phyloP scores from a whole-genome alignment of 2,888 invertebrate species.

The Drosophila testacea region DNA sequence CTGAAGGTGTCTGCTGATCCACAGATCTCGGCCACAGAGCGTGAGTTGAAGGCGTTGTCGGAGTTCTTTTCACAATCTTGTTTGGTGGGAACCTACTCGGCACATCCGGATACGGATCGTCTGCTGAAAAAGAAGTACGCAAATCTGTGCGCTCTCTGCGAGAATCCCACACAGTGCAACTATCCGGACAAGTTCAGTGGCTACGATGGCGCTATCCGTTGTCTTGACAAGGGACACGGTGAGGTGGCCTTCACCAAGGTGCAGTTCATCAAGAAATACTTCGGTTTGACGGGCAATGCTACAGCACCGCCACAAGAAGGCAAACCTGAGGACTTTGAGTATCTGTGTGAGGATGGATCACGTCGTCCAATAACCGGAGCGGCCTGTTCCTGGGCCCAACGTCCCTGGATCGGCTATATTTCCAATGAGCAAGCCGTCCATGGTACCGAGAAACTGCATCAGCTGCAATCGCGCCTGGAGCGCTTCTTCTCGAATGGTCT shows the following conservation, averaged over 20 bases:
- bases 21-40: constrained; percentile 87
- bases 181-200: constrained; percentile 94
- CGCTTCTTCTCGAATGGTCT: constrained; percentile 84
- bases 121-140: constrained; percentile 90
- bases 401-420: constrained; percentile 93
- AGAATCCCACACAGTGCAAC: constrained; percentile 90
- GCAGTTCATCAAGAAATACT: constrained; percentile 91
- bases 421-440: constrained; percentile 87
- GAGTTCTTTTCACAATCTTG: constrained; percentile 93
- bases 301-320: constrained; percentile 85
- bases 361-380: constrained; percentile 89
- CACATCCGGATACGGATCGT: constrained; percentile 89
- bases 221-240: constrained; percentile 92
- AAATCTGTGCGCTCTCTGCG: constrained; percentile 92
- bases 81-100: constrained; percentile 93
- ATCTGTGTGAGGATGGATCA: constrained; percentile 92
- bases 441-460: constrained; percentile 76
- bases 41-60: constrained; percentile 92
- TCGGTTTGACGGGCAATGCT: constrained; percentile 89
- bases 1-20: constrained; percentile 84
- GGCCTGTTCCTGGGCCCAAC: constrained; percentile 92
- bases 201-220: constrained; percentile 93
- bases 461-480: constrained; percentile 83
- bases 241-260: constrained; percentile 95
- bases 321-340: constrained; percentile 89